Conservation (phyloP, 1,140 invertebrate genomes). For the Octopus bimaculoides region DNA sequence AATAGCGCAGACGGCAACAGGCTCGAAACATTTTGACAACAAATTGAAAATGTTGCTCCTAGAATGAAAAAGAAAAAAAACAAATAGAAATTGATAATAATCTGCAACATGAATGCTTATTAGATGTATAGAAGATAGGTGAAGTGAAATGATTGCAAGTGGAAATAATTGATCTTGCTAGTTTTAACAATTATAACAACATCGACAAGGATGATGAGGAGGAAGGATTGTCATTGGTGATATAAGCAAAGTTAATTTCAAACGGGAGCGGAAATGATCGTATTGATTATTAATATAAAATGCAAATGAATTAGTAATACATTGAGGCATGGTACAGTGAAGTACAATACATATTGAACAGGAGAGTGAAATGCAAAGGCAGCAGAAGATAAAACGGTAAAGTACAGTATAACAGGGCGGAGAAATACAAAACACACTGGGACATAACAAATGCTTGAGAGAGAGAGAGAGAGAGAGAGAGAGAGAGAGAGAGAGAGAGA, state of each 20-base stretch:
- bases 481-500: neutral
- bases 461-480: neutral
- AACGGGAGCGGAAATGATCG: neutral
- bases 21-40: conserved; percentile 2
- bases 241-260: no score
- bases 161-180: neutral
- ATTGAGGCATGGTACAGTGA: neutral
- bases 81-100: neutral
- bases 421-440: neutral
- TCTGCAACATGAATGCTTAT: neutral
- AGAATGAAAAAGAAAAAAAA: neutral
- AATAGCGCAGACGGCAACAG: neutral
- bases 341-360: neutral
- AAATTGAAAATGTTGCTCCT: neutral
- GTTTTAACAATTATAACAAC: neutral
- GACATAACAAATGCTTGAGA: neutral
- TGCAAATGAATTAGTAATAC: neutral
- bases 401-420: neutral
- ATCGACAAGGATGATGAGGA: neutral
- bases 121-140: neutral
- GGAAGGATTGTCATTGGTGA: no score
- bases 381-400: neutral
- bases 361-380: neutral
- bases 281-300: neutral
- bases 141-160: neutral